Base-by-base conservation (phyloP, 2,797 vertebrate species). In the Triplophysa yarkandensis region DNA sequence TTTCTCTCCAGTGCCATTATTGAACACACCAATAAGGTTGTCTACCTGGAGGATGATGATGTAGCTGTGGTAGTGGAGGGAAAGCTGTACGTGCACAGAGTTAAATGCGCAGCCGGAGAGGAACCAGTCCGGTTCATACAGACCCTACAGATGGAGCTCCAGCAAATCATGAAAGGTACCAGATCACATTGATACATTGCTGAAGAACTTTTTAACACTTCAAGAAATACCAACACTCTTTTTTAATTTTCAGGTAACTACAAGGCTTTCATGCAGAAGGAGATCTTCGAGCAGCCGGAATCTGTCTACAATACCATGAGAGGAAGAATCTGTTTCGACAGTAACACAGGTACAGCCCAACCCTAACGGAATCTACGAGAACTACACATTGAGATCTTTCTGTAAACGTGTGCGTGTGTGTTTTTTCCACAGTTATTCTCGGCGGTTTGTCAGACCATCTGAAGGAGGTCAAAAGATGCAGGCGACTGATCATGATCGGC, bases 271-370 rank as follows among this genome's bases (percentile, higher is more conserved):
- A 98, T 98, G 97, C 97, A 98, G 84, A 98, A 98, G 88, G 97
- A 98, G 86, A 98, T 98, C 83, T 98, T 98, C 41, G 97, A 98
- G 81, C 97, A 98, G 87, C 96, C 97, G 0, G 97, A 98, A 79
- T 98, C 97, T 0, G 91, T 98, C n/a, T 91, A 97, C 78, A 98
- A 98, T 85, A 98, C 97, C 0, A 97, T 98, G 96, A 94, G 97
- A 86, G 97, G 97, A 30, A 90, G 96, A 30, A 95, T 98, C 84
- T 96, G 93, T 83, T 98, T 96, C 2, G 95, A 97, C 66, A 87
- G 84, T 73, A 93, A 93, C 83, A 92, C 83, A 94, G 97, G 96
- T 98, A 84, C 50, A 17, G 6, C 67, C 70, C 50, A 7, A 79
- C 44, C 54, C 52, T n/a, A n/a, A n/a, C n/a, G n/a, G n/a, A n/a